Base-by-base conservation (phyloP, 2,888 invertebrate genomes). In the Branchipolynoe longqiensis region DNA sequence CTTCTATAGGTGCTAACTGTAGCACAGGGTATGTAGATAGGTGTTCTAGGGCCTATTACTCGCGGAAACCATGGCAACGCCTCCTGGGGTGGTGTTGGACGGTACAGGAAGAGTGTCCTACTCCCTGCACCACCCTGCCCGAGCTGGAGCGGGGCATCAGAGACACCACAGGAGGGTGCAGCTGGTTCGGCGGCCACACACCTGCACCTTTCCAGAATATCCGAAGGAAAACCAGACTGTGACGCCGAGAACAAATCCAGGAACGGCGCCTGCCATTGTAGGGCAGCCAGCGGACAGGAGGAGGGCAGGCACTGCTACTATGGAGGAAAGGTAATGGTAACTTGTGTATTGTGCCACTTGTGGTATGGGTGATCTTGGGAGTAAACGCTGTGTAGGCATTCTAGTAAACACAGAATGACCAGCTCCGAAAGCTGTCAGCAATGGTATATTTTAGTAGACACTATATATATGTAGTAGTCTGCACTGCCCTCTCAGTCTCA, bases 271-370 rank as follows among this genome's bases (percentile, higher is more conserved):
- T 25, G 62, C 14, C 25, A 1, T 31, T 62, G 69, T 33, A 69
- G 69, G n/a, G 36, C 8, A 18, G 8, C 48, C 8, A 48, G 18
- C 8, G 18, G n/a, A n/a, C n/a, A 38, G n/a, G 22, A 58, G 69
- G 69, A 69, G 36, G n/a, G 38, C n/a, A 38, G 36, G 36, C 12
- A 8, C 1, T 33, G 69, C 22, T 1, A 38, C 1, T 3, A 18
- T 69, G 38, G 69, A 69, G 69, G 69, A 69, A 33, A 69, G 69
- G 69, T 69, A n/a, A n/a, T n/a, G n/a, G n/a, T n/a, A n/a, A n/a
- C n/a, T n/a, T n/a, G n/a, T n/a, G n/a, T n/a, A n/a, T n/a, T n/a
- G n/a, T n/a, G n/a, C n/a, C n/a, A n/a, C n/a, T n/a, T n/a, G n/a
- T n/a, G n/a, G n/a, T n/a, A n/a, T n/a, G n/a, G n/a, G n/a, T n/a